Base-by-base conservation (phyloP, 2,888 invertebrate genomes). In the Rutpela maculata region DNA sequence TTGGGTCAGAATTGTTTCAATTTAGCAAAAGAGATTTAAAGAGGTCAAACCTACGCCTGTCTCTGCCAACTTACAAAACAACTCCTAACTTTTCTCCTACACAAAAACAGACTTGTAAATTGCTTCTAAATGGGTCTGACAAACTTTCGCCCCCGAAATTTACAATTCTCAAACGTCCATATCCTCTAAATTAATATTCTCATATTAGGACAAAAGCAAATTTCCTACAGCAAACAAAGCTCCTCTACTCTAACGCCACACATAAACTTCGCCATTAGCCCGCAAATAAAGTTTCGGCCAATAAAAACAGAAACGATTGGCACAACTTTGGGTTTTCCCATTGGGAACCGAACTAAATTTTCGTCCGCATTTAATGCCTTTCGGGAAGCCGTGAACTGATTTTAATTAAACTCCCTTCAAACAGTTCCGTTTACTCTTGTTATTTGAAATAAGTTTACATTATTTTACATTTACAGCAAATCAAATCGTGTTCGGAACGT, bases 251-350 rank as follows among this genome's bases (percentile, higher is more conserved):
- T 7, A 26, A 67, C 5, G 2, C 26, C 26, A 26, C 22, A 67
- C n/a, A 50, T 67, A 67, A 67, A 67, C 67, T 55, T 50, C 10
- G 22, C 67, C 67, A 56, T 67, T 55, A 67, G 50, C 56, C 26
- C 50, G 12, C 38, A 26, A 19, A 26, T 55, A 67, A 67, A 55
- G 26, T 55, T 56, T 67, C 55, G 12, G 9, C 50, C 26, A 55
- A 67, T 67, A 55, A 67, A 66, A 67, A 67, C 67, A 55, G 55
- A 55, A 55, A 11, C 67, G 67, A 55, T 67, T 26, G 55, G 26
- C 56, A 55, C 55, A 67, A 55, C 50, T 55, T 22, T 17, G 19
- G 22, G 18, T n/a, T 66, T 43, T 19, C 66, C 55, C 55, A 10
- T 50, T 50, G 26, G 26, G n/a, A 67, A 26, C 26, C 15, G n/a